These are phyloP conservation scores for Goniozus legneri DNA, from an alignment of 1,140 invertebrate species.

Conservation along the genomic window DNA sequence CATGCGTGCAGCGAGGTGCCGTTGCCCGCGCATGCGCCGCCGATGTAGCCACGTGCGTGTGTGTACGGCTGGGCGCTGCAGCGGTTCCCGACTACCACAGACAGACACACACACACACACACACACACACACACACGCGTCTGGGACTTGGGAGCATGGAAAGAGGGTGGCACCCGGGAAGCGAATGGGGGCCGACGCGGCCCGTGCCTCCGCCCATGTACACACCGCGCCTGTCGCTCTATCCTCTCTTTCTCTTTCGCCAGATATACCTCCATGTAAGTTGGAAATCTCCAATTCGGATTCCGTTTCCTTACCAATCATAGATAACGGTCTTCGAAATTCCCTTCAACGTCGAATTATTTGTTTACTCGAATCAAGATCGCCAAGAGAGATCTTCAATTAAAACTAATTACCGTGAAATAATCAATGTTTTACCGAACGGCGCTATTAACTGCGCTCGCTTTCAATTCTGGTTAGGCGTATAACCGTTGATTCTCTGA, in stretches of 20 bases:
- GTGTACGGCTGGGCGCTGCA: constrained; percentile 6
- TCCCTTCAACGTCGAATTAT: background rate
- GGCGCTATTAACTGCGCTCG: background rate
- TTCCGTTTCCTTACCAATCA: background rate
- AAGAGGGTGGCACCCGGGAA: constrained; percentile 47
- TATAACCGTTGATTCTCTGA: background rate
- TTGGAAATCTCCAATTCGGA: background rate
- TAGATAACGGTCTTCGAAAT: background rate
- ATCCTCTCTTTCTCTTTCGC: background rate
- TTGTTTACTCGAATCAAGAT: background rate
- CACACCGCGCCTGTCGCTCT: constrained; percentile 45
- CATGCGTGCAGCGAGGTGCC: constrained; percentile 15
- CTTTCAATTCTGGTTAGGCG: background rate
- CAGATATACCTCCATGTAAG: background rate
- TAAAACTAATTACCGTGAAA: background rate
- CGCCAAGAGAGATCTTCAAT: no score
- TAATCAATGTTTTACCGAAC: background rate
- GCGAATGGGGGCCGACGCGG: constrained; percentile 46
- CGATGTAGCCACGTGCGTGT: constrained; percentile 26
- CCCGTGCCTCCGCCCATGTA: constrained; percentile 51
- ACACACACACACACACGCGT: no score
- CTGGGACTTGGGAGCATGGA: constrained; percentile 20
- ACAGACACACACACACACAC: no score
- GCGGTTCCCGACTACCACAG: no score
- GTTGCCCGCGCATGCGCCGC: constrained; percentile 29